phyloP scores from a whole-genome alignment of 2,113 vertebrate genomes.

The Myrmecobius fasciatus region DNA sequence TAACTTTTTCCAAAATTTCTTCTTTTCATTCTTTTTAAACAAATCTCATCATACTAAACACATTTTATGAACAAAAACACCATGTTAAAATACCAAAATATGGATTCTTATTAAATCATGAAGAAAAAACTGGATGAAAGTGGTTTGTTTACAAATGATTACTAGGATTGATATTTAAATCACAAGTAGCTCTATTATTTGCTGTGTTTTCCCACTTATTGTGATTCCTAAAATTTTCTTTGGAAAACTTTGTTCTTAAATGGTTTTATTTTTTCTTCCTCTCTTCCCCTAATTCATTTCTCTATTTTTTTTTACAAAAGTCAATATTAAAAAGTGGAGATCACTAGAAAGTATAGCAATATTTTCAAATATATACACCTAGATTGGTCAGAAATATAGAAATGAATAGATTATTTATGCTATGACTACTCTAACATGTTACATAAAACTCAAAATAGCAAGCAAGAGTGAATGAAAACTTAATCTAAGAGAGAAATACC shows the following conservation, averaged over 20 bases:
- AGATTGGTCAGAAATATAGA: not conserved
- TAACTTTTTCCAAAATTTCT: not conserved
- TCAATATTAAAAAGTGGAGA: not conserved
- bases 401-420: not conserved
- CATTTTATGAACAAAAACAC: not conserved
- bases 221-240: not conserved
- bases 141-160: not conserved
- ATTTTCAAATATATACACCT: not conserved
- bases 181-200: not conserved
- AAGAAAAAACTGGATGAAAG: not conserved
- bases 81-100: not conserved
- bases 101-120: no score
- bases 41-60: not conserved
- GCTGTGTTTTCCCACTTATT: not conserved
- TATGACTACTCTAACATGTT: not conserved
- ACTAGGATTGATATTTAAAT: not conserved
- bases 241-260: not conserved
- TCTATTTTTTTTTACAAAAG: not conserved
- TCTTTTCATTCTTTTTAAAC: not conserved
- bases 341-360: not conserved
- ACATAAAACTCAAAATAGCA: slow-evolving; percentile 25
- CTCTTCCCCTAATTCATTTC: not conserved
- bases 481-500: not conserved
- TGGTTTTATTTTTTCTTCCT: not conserved
- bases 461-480: not conserved